Base-by-base conservation (phyloP, 1,140 invertebrate species). In the Euura saliciscinereae region DNA sequence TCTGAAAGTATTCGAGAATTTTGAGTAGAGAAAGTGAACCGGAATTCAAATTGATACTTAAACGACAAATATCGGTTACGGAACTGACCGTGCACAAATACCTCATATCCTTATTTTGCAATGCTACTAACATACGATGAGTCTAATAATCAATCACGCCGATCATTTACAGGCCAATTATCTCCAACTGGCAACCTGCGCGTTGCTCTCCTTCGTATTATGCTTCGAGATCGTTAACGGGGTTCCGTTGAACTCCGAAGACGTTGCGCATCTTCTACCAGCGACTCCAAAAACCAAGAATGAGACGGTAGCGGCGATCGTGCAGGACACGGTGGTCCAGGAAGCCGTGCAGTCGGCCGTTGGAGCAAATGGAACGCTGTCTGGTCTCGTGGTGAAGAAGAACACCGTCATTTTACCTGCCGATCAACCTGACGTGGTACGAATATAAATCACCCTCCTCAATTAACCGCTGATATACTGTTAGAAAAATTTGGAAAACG, bases 311-410 rank as follows among this genome's bases (percentile, higher is more conserved):
- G 70, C 75, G 4, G 71, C 71, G 0, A 46, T 79, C 7, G 74
- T 82, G 5, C 73, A 78, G 10, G 79, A 82, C 74, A 78, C 79
- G 2, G 73, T 75, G 28, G 71, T 82, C 1, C 75, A 81, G 43
- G 76, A 72, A 64, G 78, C 77, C 5, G 76, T 82, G 4, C 76
- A 78, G 42, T 66, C 76, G 0, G 67, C 74, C 0, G 71, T 78
- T 6, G 74, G 71, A 7, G 28, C 28, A 28, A 80, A 80, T 68
- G 71, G 71, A 46, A 72, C 80, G 7, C 66, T 79, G 43, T 72
- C 78, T 7, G 80, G 78, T 28, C 68, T 82, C 1, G 78, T 81
- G 2, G 75, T 81, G n/a, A 80, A 78, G 4, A 80, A 74, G n/a
- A 76, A 74, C 71, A 64, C 2, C 6, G 65, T 76, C 43, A 70